Evolutionary conservation across 2,888 invertebrate species (phyloP), one percentile per base, ranked within the genome.

Genomic region (Lycia hirtaria): DNA sequence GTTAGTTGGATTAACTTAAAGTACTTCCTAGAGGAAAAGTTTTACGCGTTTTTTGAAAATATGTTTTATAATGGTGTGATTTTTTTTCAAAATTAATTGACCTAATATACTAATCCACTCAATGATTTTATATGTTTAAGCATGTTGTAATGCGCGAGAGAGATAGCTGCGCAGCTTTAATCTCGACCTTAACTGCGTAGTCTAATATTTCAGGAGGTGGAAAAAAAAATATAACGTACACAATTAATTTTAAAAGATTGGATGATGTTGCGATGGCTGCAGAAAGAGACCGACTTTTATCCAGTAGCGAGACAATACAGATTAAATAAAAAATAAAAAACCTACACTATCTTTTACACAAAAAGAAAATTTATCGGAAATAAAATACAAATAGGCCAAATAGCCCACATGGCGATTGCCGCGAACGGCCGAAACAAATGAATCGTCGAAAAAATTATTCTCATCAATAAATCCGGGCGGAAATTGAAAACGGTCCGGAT

Each of bases 391-490:
- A 44, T 19, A 30, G 9, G 17, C 19, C 14, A 17, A n/a, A 44
- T n/a, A 20, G 0, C 4, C 5, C 30, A 5, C 17, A 44, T 15
- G n/a, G n/a, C 37, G 3, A 24, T 43, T 35, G 7, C 24, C 24
- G 22, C 26, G n/a, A 55, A 48, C 22, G 40, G 20, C 15, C 45
- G 40, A 50, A 45, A 35, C 35, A 59, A 54, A 30, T 17, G 44
- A 44, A 51, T 41, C 54, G 37, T 55, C 51, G 55, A 51, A 60
- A 24, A 53, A 30, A 37, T 26, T 48, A 57, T 47, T 24, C 47
- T 37, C 56, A 56, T 60, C 53, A 54, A 60, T 60, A 60, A 64
- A 64, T 60, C 58, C 51, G 49, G 28, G 38, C 64, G 56, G 61
- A 60, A 60, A 60, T 60, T 60, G 60, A 60, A 60, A 56, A 53